Conservation (phyloP, 2,797 vertebrate genomes). For the Stomatorhinus walkeri region DNA sequence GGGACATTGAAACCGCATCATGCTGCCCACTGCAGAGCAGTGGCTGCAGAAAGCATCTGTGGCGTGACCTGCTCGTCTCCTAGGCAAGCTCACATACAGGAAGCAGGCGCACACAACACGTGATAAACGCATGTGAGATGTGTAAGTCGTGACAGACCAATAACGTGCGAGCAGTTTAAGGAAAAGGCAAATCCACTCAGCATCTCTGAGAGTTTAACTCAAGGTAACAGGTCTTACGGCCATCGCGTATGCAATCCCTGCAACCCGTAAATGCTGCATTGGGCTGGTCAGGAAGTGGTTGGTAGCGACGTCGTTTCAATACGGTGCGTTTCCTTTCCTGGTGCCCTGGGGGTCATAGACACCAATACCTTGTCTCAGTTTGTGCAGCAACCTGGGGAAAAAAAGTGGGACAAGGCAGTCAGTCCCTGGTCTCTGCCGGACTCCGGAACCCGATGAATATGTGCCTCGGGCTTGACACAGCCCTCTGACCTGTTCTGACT, state of each 20-base stretch:
- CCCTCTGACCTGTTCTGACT: neutral
- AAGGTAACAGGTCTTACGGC: neutral
- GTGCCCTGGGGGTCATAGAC: neutral
- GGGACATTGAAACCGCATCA: neutral
- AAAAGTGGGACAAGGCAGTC: neutral
- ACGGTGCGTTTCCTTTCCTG: neutral
- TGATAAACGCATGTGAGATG: neutral
- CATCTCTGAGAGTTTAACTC: neutral
- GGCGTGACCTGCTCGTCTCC: neutral
- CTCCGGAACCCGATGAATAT: neutral
- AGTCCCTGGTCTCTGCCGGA: neutral
- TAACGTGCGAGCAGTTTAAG: neutral
- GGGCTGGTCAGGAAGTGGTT: neutral
- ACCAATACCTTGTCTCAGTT: neutral
- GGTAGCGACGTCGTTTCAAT: neutral
- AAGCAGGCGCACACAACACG: neutral
- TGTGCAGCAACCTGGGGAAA: neutral
- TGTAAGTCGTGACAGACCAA: neutral
- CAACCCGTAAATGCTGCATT: neutral
- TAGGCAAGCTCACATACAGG: neutral
- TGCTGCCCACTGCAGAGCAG: neutral
- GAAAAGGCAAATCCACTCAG: neutral
- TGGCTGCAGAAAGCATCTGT: neutral
- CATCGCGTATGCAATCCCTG: neutral
- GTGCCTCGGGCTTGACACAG: conserved; percentile 4